Evolutionary conservation across 2,113 vertebrate species (phyloP), one percentile per base, ranked within the genome.

Genomic region (Vanacampus margaritifer): DNA sequence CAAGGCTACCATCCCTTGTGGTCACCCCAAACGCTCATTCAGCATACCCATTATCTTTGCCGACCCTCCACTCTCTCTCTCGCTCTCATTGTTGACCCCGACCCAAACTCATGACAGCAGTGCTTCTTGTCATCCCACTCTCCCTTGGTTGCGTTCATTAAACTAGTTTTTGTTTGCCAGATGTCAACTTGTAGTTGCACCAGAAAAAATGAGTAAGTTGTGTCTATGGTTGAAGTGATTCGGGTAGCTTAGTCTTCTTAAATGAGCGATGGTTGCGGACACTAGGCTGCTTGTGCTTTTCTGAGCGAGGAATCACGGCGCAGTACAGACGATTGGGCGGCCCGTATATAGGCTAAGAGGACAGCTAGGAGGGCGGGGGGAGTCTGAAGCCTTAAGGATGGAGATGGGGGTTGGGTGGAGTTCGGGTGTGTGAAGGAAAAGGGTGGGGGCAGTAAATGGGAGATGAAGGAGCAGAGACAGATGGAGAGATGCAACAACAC

Each of bases 1-100:
- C 86, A 86, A 89, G 91, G 89, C 70, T 67, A 79, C 91, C 91
- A 91, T 89, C 88, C 89, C 90, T 72, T 93, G 88, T 89, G 92
- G 91, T 91, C 91, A 92, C 81, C 82, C 86, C 89, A 84, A 90
- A 86, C 50, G 24, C 76, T 5, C 32, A 19, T 75, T 83, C 77
- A 76, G 78, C 89, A 86, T 88, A 90, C 89, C 86, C 87, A 84
- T 79, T 89, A 84, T 84, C 83, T 89, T 83, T 37, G 50, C 43
- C 54, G 62, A 5, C 53, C 60, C 69, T 68, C 67, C 75, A 53
- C 61, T 62, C 75, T 67, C 75, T 67, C 70, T 57, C 64, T 59
- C 37, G 36, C 73, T 76, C 73, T 69, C 76, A 75, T 78, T 77
- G 63, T 73, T 71, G 65, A 64, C 51, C 69, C 73, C 60, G 45